A percentile compares a stretch with the other conserved stretches of the same genome.
Conservation (phyloP, 1,140 invertebrate species). For the Lutraria rhynchaena region DNA sequence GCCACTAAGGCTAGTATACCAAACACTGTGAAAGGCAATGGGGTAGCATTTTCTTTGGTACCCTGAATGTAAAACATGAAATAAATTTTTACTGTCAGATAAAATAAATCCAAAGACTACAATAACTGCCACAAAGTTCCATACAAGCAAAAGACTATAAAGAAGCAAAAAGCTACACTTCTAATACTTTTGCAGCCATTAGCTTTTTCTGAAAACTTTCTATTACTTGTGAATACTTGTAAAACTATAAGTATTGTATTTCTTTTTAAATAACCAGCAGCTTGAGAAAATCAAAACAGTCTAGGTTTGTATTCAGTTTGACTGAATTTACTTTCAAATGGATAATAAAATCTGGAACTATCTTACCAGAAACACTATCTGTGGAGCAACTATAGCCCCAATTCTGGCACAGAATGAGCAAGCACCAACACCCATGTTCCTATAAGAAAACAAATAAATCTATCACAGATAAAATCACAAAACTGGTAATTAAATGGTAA, state of each 20-base stretch:
- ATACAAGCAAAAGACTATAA: too few relatives aligned
- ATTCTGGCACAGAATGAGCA: slow-evolving; percentile 83
- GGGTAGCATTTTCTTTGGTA: slow-evolving; percentile 7
- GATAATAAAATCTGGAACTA: background rate
- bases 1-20: slow-evolving; percentile 29
- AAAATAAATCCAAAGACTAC: too few relatives aligned
- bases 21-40: slow-evolving; percentile 58
- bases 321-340: background rate
- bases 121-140: too few relatives aligned
- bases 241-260: background rate
- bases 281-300: background rate
- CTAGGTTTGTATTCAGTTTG: background rate
- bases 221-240: too few relatives aligned
- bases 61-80: slow-evolving; percentile 9
- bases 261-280: background rate
- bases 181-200: too few relatives aligned
- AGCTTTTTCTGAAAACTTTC: too few relatives aligned
- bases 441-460: slow-evolving; percentile 28
- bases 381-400: slow-evolving; percentile 83
- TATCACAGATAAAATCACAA: too few relatives aligned
- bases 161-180: too few relatives aligned
- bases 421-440: slow-evolving; percentile 82
- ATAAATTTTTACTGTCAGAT: too few relatives aligned
- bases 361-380: slow-evolving; percentile 69
- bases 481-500: too few relatives aligned